Conservation (phyloP, 2,113 vertebrate genomes). For the Rhynchopsitta pachyrhyncha region DNA sequence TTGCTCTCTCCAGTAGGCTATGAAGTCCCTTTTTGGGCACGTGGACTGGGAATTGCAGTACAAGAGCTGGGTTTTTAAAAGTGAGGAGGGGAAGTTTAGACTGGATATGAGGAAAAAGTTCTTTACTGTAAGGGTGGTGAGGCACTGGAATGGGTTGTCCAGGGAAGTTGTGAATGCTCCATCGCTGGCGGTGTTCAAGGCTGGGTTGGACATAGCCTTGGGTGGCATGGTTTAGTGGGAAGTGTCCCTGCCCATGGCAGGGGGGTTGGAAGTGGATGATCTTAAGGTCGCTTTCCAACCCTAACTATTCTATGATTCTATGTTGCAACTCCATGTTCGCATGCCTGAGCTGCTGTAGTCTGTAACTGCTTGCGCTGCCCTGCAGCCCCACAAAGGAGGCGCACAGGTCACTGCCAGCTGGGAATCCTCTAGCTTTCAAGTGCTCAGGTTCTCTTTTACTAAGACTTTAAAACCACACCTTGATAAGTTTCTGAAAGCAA, state of each 20-base stretch:
- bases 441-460: not conserved
- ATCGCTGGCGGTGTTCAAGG: too few species aligned
- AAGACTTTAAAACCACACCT: not conserved
- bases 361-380: accelerated
- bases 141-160: too few species aligned
- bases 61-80: not conserved
- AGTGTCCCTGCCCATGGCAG: too few species aligned
- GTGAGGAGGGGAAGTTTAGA: not conserved
- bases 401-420: not conserved
- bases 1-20: not conserved
- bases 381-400: not conserved
- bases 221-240: too few species aligned
- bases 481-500: not conserved
- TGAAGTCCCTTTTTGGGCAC: not conserved
- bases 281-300: too few species aligned
- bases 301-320: too few species aligned
- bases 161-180: too few species aligned
- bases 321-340: not conserved
- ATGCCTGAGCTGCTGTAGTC: not conserved
- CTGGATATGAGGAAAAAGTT: too few species aligned
- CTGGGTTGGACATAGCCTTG: too few species aligned
- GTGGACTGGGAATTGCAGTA: not conserved
- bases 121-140: too few species aligned
- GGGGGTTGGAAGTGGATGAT: too few species aligned
- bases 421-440: not conserved